Percentiles rank a stretch among this genome's conserved stretches.
phyloP scores from a whole-genome alignment of 2,113 vertebrate species.

The Chloebia gouldiae region DNA sequence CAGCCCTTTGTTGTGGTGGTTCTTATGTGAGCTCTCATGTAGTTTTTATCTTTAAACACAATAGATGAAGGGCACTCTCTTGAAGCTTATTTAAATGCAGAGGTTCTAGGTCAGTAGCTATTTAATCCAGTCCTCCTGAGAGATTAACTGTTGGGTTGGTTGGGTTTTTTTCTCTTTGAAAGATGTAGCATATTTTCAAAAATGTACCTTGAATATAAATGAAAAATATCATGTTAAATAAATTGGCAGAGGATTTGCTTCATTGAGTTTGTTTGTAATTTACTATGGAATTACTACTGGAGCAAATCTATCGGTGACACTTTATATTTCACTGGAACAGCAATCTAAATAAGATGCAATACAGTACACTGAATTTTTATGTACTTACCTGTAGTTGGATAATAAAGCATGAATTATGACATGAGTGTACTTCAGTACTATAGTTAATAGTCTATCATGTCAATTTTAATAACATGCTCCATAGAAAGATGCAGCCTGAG shows the following conservation, averaged over 20 bases:
- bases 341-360: conserved; percentile 23
- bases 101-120: background rate
- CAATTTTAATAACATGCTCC: conserved; percentile 36
- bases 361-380: conserved; percentile 38
- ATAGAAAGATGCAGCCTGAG: background rate
- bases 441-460: conserved; percentile 25
- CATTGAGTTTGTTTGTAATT: conserved; percentile 11
- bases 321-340: conserved; percentile 24
- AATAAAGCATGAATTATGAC: conserved; percentile 39
- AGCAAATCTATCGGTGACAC: conserved; percentile 1
- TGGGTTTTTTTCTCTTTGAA: background rate
- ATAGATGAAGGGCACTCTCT: background rate
- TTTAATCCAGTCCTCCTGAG: background rate
- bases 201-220: conserved; percentile 18
- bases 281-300: background rate
- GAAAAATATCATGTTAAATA: background rate
- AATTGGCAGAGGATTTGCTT: conserved; percentile 31
- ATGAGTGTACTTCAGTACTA: background rate
- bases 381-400: conserved; percentile 35
- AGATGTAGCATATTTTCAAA: background rate
- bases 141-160: background rate
- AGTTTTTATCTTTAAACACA: background rate
- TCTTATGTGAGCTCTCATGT: background rate
- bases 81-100: background rate
- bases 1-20: background rate